phyloP scores from a whole-genome alignment of 2,888 invertebrate genomes.

The Theretra japonica region DNA sequence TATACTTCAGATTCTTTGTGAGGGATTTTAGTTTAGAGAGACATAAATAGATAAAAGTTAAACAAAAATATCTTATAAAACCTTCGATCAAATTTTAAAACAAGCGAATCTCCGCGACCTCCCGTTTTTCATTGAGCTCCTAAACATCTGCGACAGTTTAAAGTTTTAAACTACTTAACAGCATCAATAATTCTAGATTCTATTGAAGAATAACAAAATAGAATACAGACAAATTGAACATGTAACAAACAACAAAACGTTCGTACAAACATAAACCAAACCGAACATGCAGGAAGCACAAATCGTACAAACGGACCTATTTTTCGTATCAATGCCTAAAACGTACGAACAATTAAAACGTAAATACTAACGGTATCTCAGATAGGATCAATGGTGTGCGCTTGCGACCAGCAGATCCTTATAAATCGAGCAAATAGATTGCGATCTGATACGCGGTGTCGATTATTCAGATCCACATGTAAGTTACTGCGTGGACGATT shows the following conservation, averaged over 20 bases:
- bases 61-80: too few relatives aligned
- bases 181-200: too few relatives aligned
- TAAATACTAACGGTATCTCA: conserved; percentile 22
- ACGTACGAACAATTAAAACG: conserved; percentile 25
- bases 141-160: too few relatives aligned
- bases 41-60: too few relatives aligned
- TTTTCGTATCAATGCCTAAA: conserved; percentile 25
- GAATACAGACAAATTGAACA: background rate
- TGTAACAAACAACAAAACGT: background rate
- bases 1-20: too few relatives aligned
- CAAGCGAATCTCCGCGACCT: too few relatives aligned
- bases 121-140: too few relatives aligned
- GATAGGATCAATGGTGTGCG: conserved; percentile 43
- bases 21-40: too few relatives aligned
- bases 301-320: conserved; percentile 6
- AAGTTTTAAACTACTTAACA: too few relatives aligned
- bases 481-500: conserved; percentile 70
- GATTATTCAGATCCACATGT: conserved; percentile 80
- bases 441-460: conserved; percentile 79
- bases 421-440: conserved; percentile 78
- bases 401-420: conserved; percentile 75
- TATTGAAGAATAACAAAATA: too few relatives aligned
- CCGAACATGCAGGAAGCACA: background rate
- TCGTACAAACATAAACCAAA: conserved; percentile 10
- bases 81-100: too few relatives aligned